Evolutionary conservation across 2,113 vertebrate genomes (phyloP).

Genomic region (Coryphaenoides rupestris): DNA sequence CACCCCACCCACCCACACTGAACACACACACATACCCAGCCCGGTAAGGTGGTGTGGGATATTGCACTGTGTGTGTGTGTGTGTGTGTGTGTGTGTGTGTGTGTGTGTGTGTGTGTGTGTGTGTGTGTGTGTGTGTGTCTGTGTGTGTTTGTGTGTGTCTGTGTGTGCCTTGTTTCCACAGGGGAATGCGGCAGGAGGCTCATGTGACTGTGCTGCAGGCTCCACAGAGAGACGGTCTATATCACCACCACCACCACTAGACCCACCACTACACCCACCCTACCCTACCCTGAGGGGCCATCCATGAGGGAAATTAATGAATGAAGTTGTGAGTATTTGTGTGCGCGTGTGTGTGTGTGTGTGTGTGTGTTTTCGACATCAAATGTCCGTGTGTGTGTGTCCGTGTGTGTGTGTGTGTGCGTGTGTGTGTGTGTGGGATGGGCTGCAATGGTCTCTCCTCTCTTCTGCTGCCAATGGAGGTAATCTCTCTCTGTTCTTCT

Average conservation of each 20-base stretch:
- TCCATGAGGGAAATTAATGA: constrained; percentile 39
- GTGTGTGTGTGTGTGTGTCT: background rate
- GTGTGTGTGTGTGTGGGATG: background rate
- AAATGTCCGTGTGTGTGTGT: constrained; percentile 18
- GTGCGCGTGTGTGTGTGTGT: constrained; percentile 8
- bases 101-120: no score
- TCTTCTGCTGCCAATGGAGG: no score
- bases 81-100: no score
- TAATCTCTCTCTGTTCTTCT: no score
- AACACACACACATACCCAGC: no score
- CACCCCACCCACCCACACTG: no score
- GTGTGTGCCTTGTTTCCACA: constrained; percentile 31
- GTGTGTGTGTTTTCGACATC: no score
- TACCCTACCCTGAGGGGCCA: constrained; percentile 37
- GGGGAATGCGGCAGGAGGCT: constrained; percentile 42
- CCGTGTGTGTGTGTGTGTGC: no score
- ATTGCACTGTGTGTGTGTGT: no score
- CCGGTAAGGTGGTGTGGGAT: no score
- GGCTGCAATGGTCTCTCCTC: no score
- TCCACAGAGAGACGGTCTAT: constrained; percentile 53
- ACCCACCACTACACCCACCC: no score
- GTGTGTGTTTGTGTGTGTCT: constrained; percentile 36
- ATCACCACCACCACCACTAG: constrained; percentile 31
- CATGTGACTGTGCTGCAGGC: constrained; percentile 56
- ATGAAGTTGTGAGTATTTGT: constrained; percentile 33